These are phyloP conservation scores for Hyles vespertilio DNA, from an alignment of 1,140 invertebrate species.

Conservation along the genomic window DNA sequence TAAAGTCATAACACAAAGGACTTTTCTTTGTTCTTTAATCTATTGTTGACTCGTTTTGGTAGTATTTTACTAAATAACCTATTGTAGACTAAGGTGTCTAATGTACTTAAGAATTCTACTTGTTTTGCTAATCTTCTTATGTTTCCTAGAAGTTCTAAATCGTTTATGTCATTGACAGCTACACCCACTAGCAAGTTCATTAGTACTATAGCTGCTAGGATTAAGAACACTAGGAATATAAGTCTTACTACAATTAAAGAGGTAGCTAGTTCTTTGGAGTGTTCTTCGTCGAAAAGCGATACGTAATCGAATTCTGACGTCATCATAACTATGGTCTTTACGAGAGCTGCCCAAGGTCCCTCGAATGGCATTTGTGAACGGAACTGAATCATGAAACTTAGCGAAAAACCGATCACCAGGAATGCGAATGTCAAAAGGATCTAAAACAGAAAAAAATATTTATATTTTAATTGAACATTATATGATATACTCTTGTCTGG, in stretches of 20 bases:
- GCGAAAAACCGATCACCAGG: slow-evolving; percentile 75
- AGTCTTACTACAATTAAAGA: slow-evolving; percentile 67
- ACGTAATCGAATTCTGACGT: slow-evolving; percentile 77
- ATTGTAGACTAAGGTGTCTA: slow-evolving; percentile 64
- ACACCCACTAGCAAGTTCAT: slow-evolving; percentile 81
- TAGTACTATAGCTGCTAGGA: slow-evolving; percentile 78
- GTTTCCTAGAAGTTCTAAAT: slow-evolving; percentile 75
- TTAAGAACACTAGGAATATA: slow-evolving; percentile 78
- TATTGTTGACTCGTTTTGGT: slow-evolving; percentile 41
- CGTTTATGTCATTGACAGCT: slow-evolving; percentile 80
- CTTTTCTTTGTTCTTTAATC: slow-evolving; percentile 52
- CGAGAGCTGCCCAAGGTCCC: slow-evolving; percentile 66
- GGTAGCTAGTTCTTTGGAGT: slow-evolving; percentile 45
- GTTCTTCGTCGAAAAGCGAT: slow-evolving; percentile 64
- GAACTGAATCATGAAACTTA: slow-evolving; percentile 76
- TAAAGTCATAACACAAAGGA: slow-evolving; percentile 36
- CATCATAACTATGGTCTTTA: slow-evolving; percentile 78
- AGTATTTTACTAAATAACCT: slow-evolving; percentile 51
- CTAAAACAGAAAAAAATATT: slow-evolving; percentile 43
- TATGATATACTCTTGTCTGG: not conserved
- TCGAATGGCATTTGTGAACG: slow-evolving; percentile 63
- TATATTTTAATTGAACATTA: not conserved
- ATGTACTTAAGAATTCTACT: slow-evolving; percentile 65
- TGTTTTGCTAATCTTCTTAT: slow-evolving; percentile 67
- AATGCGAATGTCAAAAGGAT: slow-evolving; percentile 70